Evolutionary conservation across 2,113 vertebrate genomes (phyloP).

Genomic region (Odocoileus hemionus): DNA sequence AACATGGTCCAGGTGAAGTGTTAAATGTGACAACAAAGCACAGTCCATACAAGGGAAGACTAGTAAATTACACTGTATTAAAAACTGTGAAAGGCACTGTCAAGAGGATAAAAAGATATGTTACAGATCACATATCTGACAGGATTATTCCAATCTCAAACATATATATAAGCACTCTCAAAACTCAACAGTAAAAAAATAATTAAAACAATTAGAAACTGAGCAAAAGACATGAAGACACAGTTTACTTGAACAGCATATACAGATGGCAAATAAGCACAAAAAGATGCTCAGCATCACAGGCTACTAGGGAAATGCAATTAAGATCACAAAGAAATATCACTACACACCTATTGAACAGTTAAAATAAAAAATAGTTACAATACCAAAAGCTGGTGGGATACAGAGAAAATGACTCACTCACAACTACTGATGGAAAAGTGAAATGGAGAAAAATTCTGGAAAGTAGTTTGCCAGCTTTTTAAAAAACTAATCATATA

Average conservation of each 20-base stretch:
- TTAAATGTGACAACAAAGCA: neutral
- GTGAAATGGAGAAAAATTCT: neutral
- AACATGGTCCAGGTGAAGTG: neutral
- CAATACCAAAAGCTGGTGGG: neutral
- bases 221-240: neutral
- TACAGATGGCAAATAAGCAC: neutral
- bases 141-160: neutral
- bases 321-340: neutral
- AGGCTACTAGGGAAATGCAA: neutral
- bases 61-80: neutral
- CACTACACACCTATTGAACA: neutral
- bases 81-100: neutral
- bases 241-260: neutral
- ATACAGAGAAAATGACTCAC: neutral
- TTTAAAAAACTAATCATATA: neutral
- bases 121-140: neutral
- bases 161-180: neutral
- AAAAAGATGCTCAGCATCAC: neutral
- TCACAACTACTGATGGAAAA: neutral
- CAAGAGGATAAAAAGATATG: neutral
- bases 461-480: neutral
- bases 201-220: neutral
- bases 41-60: neutral
- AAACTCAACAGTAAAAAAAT: neutral
- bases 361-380: neutral